Conservation (phyloP, 2,888 invertebrate genomes). For the Diplolepis rosae region DNA sequence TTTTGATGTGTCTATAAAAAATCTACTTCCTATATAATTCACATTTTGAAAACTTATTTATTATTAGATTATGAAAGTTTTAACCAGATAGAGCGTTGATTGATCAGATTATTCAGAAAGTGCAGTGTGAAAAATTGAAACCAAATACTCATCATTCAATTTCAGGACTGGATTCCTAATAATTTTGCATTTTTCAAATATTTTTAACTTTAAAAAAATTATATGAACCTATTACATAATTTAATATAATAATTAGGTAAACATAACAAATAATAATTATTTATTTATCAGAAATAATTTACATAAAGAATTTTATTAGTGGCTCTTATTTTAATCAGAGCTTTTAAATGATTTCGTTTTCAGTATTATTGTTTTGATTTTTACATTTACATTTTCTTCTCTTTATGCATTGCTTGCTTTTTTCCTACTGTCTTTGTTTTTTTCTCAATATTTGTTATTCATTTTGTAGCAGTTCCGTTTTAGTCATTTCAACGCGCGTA, state of each 20-base stretch:
- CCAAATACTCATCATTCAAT: constrained; percentile 5
- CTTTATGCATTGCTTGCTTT: not conserved
- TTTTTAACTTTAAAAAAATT: no score
- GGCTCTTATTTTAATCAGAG: not conserved
- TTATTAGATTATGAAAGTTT: not conserved
- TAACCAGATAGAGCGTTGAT: not conserved
- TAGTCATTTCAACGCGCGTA: constrained; percentile 31
- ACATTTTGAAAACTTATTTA: not conserved
- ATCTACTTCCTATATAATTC: no score
- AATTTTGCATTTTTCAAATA: no score
- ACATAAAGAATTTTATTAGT: not conserved
- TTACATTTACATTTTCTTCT: constrained; percentile 1
- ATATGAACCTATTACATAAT: no score
- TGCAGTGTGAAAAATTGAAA: not conserved
- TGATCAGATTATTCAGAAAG: constrained; percentile 1
- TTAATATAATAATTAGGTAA: not conserved
- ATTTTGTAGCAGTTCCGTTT: constrained; percentile 29
- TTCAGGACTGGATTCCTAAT: no score
- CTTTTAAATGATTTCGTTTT: constrained; percentile 2
- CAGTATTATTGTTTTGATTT: not conserved
- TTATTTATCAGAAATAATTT: not conserved
- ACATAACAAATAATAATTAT: not conserved
- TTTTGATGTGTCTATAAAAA: no score
- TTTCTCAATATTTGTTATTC: not conserved
- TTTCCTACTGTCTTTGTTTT: constrained; percentile 13